phyloP scores from a whole-genome alignment of 2,113 vertebrate genomes.

The Lucifuga dentata region DNA sequence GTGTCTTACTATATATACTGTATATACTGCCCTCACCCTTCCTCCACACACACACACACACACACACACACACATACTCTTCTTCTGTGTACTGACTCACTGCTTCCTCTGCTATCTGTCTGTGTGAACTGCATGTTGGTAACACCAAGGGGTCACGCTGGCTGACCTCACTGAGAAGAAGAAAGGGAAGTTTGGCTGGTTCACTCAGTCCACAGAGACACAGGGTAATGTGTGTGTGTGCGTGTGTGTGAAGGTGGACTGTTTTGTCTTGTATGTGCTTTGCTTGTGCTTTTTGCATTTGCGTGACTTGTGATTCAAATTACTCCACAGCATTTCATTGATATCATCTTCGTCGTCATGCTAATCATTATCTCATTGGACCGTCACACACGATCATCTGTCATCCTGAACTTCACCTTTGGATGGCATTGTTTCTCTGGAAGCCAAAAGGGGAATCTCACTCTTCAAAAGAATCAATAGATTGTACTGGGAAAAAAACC shows the following conservation, averaged over 20 bases:
- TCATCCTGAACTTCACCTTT: not conserved
- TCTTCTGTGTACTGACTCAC: slow-evolving; percentile 73
- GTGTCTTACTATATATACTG: too few relatives aligned
- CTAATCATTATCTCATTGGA: too few relatives aligned
- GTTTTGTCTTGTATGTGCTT: slow-evolving; percentile 17
- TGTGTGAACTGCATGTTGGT: slow-evolving; percentile 89
- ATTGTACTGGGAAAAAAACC: too few relatives aligned
- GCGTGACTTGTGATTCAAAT: slow-evolving; percentile 26
- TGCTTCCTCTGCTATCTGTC: slow-evolving; percentile 89
- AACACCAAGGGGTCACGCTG: slow-evolving; percentile 92
- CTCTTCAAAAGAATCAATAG: too few relatives aligned
- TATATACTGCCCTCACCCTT: too few relatives aligned
- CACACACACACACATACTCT: slow-evolving; percentile 31
- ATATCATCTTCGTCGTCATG: slow-evolving; percentile 1
- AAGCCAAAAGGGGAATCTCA: not conserved
- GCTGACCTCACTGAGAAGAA: slow-evolving; percentile 97
- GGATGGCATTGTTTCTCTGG: not conserved
- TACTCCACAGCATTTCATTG: too few relatives aligned
- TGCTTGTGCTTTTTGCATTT: slow-evolving; percentile 24
- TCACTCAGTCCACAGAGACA: slow-evolving; percentile 93
- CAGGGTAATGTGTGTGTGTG: slow-evolving; percentile 86
- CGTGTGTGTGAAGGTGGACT: slow-evolving; percentile 4
- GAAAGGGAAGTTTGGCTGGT: slow-evolving; percentile 94
- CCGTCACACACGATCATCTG: too few relatives aligned
- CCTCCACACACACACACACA: too few relatives aligned